These are phyloP conservation scores for Fistularia tabacaria DNA, from an alignment of 2,797 vertebrate species.

Conservation along the genomic window DNA sequence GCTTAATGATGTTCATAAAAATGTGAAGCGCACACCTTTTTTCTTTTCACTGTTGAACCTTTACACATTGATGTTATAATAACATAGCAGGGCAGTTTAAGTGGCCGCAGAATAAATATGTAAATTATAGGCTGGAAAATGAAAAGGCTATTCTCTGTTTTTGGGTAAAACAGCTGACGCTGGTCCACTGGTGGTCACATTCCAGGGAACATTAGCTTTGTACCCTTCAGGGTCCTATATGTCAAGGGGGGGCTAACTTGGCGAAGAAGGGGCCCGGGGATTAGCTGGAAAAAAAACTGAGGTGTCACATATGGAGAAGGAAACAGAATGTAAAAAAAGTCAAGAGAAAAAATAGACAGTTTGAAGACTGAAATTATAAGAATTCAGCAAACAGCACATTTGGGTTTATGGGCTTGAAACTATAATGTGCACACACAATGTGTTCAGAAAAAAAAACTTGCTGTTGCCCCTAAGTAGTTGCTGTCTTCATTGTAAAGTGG, in stretches of 20 bases:
- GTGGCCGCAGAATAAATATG: too few relatives aligned
- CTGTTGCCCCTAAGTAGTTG: background rate
- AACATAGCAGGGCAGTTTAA: too few relatives aligned
- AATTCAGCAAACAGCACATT: conserved; percentile 4
- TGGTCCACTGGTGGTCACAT: too few relatives aligned
- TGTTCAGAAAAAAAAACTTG: too few relatives aligned
- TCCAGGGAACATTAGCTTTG: conserved; percentile 22
- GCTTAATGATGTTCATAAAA: too few relatives aligned
- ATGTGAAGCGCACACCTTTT: too few relatives aligned
- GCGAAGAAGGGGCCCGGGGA: background rate
- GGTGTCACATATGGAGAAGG: background rate
- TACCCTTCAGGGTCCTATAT: conserved; percentile 10
- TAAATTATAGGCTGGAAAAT: too few relatives aligned
- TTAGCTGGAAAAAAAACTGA: too few relatives aligned
- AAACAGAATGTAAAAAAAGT: background rate
- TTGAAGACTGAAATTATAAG: background rate
- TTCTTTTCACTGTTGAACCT: too few relatives aligned
- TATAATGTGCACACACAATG: conserved; percentile 1
- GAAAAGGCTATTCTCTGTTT: background rate
- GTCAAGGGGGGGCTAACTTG: background rate
- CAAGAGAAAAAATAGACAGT: background rate
- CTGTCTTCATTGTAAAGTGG: background rate
- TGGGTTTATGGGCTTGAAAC: background rate
- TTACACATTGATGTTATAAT: too few relatives aligned
- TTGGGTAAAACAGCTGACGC: background rate